Percentiles rank a stretch among this genome's conserved stretches.
Evolutionary conservation across 2,888 invertebrate genomes (phyloP).

Genomic region (Parapristionchus giblindavisi): DNA sequence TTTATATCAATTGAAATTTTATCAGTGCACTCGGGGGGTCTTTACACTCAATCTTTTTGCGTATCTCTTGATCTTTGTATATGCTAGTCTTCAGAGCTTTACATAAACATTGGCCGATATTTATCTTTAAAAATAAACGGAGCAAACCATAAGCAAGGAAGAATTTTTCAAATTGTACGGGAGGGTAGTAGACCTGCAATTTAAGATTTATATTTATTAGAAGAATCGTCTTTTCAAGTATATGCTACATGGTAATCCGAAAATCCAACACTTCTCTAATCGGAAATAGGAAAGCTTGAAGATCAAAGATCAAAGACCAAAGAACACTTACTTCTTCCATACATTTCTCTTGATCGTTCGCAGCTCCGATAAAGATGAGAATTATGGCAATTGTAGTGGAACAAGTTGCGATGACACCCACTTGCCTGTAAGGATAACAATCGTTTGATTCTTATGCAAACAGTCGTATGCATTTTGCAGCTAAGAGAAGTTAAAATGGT

Average conservation of each 20-base stretch:
- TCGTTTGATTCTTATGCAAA: background rate
- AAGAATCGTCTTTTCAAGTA: background rate
- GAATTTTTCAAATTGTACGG: slow-evolving; percentile 77
- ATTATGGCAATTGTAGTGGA: slow-evolving; percentile 28
- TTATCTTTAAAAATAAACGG: background rate
- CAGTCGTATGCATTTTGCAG: no score
- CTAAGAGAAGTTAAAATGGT: no score
- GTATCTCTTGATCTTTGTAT: no score
- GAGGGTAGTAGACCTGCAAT: slow-evolving; percentile 69
- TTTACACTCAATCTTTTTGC: no score
- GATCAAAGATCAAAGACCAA: background rate
- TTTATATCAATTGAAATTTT: no score
- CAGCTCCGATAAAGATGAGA: slow-evolving; percentile 29
- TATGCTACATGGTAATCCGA: background rate
- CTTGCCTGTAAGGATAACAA: slow-evolving; percentile 30
- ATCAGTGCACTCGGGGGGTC: no score
- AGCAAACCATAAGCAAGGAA: slow-evolving; percentile 79
- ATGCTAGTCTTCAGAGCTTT: no score
- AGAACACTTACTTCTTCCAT: background rate
- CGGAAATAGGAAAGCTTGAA: no score
- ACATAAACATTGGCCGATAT: no score
- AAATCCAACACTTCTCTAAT: background rate
- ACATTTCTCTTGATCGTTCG: slow-evolving; percentile 26
- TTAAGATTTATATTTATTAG: background rate
- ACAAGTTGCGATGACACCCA: background rate